Evolutionary conservation across 2,797 vertebrate genomes (phyloP).

Genomic region (Chiloscyllium punctatum): DNA sequence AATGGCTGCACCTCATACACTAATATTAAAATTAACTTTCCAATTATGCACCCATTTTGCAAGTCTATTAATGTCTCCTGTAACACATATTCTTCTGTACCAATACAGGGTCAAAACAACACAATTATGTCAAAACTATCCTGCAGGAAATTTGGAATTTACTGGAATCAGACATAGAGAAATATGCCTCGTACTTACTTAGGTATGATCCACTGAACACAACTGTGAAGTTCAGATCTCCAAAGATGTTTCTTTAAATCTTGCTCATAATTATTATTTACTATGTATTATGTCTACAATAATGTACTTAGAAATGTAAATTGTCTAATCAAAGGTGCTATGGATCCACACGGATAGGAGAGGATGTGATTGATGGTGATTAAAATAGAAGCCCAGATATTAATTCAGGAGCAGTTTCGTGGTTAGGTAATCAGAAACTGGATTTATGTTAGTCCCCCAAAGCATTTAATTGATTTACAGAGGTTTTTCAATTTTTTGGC

Average conservation of each 20-base stretch:
- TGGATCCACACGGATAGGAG: not conserved
- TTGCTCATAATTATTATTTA: not conserved
- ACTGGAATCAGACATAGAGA: conserved; percentile 64
- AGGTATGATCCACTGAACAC: conserved; percentile 62
- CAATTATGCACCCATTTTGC: not conserved
- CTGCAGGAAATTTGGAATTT: conserved; percentile 68
- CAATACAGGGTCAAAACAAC: conserved; percentile 71
- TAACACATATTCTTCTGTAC: conserved; percentile 42
- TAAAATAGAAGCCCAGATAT: not conserved
- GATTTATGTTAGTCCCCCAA: not conserved
- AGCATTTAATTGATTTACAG: not conserved
- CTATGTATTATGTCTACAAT: not conserved
- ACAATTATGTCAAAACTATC: conserved; percentile 56
- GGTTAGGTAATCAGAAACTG: not conserved
- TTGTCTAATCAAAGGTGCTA: not conserved
- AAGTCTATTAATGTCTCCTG: not conserved
- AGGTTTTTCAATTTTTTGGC: not conserved
- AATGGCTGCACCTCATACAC: not conserved
- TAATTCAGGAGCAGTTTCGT: not conserved
- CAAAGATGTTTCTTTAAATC: not conserved
- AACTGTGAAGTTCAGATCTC: not conserved
- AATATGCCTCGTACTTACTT: conserved; percentile 63
- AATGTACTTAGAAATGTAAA: not conserved
- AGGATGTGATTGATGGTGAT: not conserved
- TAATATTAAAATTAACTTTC: not conserved